Base-by-base conservation (phyloP, 2,797 vertebrate genomes). In the Sebastes iracundus region DNA sequence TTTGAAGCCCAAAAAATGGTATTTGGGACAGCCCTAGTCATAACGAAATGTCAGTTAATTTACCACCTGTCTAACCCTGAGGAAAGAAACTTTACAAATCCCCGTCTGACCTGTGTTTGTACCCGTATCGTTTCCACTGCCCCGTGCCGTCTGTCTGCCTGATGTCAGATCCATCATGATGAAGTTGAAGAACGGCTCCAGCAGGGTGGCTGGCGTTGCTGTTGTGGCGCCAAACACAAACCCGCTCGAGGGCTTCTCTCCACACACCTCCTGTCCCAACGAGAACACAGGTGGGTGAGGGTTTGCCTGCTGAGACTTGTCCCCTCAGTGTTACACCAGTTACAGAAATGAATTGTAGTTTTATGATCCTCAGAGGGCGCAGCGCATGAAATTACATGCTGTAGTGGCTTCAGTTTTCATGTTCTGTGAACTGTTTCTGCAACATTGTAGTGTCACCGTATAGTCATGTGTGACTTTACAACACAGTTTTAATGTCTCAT, bases 261-360 rank as follows among this genome's bases (percentile, higher is more conserved):
- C 97, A 0, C 97, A 97, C 52, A 90, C 95, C n/a, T 82, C 91
- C 7, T 99, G 98, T 66, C 98, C 98, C 90, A 99, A 97, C 1
- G 97, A 99, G 74, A 97, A 97, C 53, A 96, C 97, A 84, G 98
- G 98, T 99, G 92, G 93, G 96, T 64, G 56, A 30, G 7, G 30
- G 12, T 6, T 6, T 1, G 10, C 84, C 35, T 56, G 77, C 56
- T 20, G 0, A 35, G 35, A 71, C 81, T 16, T 75, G 82, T 59
- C 35, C 38, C 16, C 6, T 55, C 42, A 7, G 30, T 16, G 5
- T 75, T 60, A 46, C 35, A 62, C 4, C 18, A 70, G 46, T 32
- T 1, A 22, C 59, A 84, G 22, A 10, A 35, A 72, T 80, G 30
- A 68, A 59, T 84, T 84, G 35, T 16, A 46, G n/a, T 22, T 58